phyloP scores from a whole-genome alignment of 1,140 invertebrate genomes.

The Dendrolimus kikuchii region DNA sequence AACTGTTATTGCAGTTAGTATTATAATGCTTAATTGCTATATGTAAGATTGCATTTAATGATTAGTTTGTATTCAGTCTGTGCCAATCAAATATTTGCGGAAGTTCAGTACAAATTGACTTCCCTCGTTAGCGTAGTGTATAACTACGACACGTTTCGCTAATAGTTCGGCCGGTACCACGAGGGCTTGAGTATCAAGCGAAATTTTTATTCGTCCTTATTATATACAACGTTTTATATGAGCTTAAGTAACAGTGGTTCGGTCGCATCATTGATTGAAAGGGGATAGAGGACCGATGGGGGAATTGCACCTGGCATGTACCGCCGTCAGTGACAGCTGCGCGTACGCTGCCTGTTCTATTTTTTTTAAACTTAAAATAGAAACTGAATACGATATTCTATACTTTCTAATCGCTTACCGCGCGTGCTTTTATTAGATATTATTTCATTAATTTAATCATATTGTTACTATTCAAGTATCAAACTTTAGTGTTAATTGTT shows the following conservation, averaged over 20 bases:
- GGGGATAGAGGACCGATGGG: conserved; percentile 4
- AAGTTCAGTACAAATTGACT: conserved; percentile 16
- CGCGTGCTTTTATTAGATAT: too few relatives aligned
- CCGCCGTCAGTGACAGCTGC: conserved; percentile 20
- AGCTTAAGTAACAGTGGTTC: not conserved
- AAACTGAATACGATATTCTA: conserved; percentile 1
- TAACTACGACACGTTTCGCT: not conserved
- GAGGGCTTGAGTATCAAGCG: too few relatives aligned
- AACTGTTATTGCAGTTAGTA: too few relatives aligned
- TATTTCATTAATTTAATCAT: too few relatives aligned
- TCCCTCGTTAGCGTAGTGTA: conserved; percentile 12
- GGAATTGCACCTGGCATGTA: conserved; percentile 20
- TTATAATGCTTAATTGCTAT: too few relatives aligned
- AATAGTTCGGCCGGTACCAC: not conserved
- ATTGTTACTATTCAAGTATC: too few relatives aligned
- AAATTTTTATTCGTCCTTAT: not conserved
- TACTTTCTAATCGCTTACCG: not conserved
- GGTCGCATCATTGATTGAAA: not conserved
- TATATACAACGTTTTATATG: not conserved
- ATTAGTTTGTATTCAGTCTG: conserved; percentile 15
- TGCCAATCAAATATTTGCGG: conserved; percentile 23
- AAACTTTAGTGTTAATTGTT: too few relatives aligned
- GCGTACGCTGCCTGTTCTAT: conserved; percentile 6
- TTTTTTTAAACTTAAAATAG: conserved; percentile 9
- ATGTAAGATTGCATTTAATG: conserved; percentile 11